Base-by-base conservation (phyloP, 2,113 vertebrate genomes). In the Dolichallabes microphthalmus region DNA sequence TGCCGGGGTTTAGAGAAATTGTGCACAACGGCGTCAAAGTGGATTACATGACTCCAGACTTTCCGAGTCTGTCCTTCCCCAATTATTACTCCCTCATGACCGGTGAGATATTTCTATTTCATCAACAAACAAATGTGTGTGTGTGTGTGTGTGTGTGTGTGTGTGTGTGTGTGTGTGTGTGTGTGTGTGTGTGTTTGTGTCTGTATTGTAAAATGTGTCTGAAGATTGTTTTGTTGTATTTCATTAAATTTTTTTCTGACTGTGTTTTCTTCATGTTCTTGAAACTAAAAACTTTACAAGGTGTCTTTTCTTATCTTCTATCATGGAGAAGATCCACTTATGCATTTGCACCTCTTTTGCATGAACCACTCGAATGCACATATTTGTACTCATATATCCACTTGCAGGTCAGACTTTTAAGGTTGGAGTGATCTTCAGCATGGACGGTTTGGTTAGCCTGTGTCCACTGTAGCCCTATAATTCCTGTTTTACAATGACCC, bases 11-110 rank as follows among this genome's bases (percentile, higher is more conserved):
- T 82, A 90, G 89, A 60, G 93, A 95, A 76, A 96, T 99, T 0
- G 94, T 96, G 86, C 88, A 87, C 60, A 93, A 89, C 84, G 98
- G 98, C 0, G 97, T 98, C 30, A 97, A 97, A 89, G 97, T 95
- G 93, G 97, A 99, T 88, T 97, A 98, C 91, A 87, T 97, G 95
- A 98, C 96, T 0, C 97, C 98, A 0, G 97, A 98, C 88, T 98
- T 99, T 57, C 97, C 98, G 12, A 97, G 94, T 82, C 94, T 98
- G 60, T 99, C 98, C 0, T 99, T 96, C 63, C 98, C 98, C 0
- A 99, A 99, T 66, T 99, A 99, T 89, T 99, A 98, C 92, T 95
- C 96, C 0, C 86, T 99, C 9, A 98, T 99, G 98, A 99, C 98
- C 0, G 98, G 98, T 98, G 91, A 95, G 94, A 17, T 17, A 1